Percentiles rank a stretch among this genome's conserved stretches.
phyloP scores from a whole-genome alignment of 2,797 vertebrate genomes.

The Brotula barbata region DNA sequence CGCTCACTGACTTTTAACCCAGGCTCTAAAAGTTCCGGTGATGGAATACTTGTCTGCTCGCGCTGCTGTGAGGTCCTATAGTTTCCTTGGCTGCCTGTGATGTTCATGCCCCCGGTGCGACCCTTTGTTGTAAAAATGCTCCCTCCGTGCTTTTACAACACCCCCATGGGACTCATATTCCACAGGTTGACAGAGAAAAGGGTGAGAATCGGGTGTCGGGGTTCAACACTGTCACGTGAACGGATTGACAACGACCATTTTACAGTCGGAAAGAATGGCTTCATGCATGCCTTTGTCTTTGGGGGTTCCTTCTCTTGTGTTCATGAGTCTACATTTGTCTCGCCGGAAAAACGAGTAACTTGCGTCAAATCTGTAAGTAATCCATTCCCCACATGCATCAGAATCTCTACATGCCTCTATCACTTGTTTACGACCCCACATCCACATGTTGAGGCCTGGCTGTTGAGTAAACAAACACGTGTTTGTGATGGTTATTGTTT shows the following conservation, averaged over 20 bases:
- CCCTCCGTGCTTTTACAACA: conserved; percentile 42
- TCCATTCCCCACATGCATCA: conserved; percentile 63
- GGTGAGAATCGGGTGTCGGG: conserved; percentile 40
- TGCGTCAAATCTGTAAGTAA: conserved; percentile 67
- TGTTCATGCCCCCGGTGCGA: conserved; percentile 35
- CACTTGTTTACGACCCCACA: conserved; percentile 56
- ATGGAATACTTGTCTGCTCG: conserved; percentile 33
- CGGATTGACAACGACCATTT: conserved; percentile 42
- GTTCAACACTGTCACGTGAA: conserved; percentile 50
- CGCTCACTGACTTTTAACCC: conserved; percentile 16
- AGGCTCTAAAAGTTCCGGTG: neutral
- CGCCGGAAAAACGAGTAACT: conserved; percentile 14
- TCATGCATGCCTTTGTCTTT: conserved; percentile 41
- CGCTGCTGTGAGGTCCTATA: conserved; percentile 33
- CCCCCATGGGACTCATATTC: conserved; percentile 38
- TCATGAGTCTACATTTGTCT: neutral
- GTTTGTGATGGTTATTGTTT: conserved; percentile 73
- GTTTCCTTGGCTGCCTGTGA: conserved; percentile 45
- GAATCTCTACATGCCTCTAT: conserved; percentile 44
- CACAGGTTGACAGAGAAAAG: conserved; percentile 37
- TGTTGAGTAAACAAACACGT: conserved; percentile 69
- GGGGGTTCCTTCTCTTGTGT: neutral
- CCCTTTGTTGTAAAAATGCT: conserved; percentile 19
- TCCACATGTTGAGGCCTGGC: conserved; percentile 58
- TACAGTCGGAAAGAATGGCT: conserved; percentile 48